phyloP scores from a whole-genome alignment of 2,888 invertebrate genomes.

The Dusona sp. region DNA sequence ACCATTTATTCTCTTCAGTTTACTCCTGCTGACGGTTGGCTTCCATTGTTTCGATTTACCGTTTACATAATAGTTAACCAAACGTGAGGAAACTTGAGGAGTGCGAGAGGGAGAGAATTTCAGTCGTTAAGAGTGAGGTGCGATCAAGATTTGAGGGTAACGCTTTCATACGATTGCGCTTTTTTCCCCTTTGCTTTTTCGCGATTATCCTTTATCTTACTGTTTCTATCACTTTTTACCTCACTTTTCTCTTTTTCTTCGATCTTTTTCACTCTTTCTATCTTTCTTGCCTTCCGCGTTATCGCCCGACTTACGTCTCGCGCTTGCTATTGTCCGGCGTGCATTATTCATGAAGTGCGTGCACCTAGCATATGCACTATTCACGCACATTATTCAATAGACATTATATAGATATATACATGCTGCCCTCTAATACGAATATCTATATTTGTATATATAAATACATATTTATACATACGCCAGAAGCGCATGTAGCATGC shows the following conservation, averaged over 20 bases:
- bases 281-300: slow-evolving; percentile 4
- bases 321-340: slow-evolving; percentile 31
- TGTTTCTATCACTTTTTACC: neutral
- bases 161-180: slow-evolving; percentile 57
- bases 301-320: slow-evolving; percentile 16
- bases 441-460: slow-evolving; percentile 14
- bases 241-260: slow-evolving; percentile 1
- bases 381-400: slow-evolving; percentile 51
- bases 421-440: neutral
- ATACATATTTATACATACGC: neutral
- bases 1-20: slow-evolving; percentile 11
- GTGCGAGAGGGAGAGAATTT: slow-evolving; percentile 25
- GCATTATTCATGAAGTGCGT: slow-evolving; percentile 55
- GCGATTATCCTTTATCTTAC: slow-evolving; percentile 28
- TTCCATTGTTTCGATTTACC: slow-evolving; percentile 63
- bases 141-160: slow-evolving; percentile 63
- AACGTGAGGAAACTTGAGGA: slow-evolving; percentile 52
- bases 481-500: neutral
- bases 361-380: slow-evolving; percentile 12
- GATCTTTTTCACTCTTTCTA: neutral
- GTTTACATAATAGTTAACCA: slow-evolving; percentile 64
- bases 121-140: slow-evolving; percentile 14
- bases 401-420: too few species aligned
- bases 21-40: slow-evolving; percentile 32
- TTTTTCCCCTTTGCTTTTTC: slow-evolving; percentile 38